Percentiles rank a stretch among this genome's conserved stretches.
Conservation (phyloP, 1,140 invertebrate genomes). For the Drosophila lacertosa region DNA sequence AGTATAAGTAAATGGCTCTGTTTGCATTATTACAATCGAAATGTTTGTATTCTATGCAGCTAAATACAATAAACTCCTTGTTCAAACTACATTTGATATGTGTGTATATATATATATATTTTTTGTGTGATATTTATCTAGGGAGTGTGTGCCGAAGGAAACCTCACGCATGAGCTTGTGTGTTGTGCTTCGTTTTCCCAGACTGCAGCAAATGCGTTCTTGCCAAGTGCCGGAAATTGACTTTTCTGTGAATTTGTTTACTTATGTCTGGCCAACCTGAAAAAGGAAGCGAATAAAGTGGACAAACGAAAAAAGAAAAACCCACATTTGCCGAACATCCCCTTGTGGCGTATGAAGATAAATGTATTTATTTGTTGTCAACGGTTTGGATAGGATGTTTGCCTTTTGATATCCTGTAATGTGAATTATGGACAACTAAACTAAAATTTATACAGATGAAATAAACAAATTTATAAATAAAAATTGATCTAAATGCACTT, state of each 20-base stretch:
- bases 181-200: not conserved
- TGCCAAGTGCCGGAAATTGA: slow-evolving; percentile 43
- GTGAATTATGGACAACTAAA: not conserved
- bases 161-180: too few relatives aligned
- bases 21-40: slow-evolving; percentile 33
- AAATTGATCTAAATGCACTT: too few relatives aligned
- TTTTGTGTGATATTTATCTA: slow-evolving; percentile 1
- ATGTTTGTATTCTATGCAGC: slow-evolving; percentile 20
- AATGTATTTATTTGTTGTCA: slow-evolving; percentile 43
- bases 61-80: slow-evolving; percentile 37
- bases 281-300: slow-evolving; percentile 25
- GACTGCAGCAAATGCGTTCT: not conserved
- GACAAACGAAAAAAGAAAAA: not conserved
- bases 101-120: not conserved
- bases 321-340: not conserved
- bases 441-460: not conserved
- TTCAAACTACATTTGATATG: slow-evolving; percentile 16
- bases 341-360: slow-evolving; percentile 34
- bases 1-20: slow-evolving; percentile 22
- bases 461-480: too few relatives aligned
- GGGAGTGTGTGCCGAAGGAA: not conserved
- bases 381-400: slow-evolving; percentile 12
- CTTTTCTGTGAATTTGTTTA: slow-evolving; percentile 35
- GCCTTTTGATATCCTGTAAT: slow-evolving; percentile 1
- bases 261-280: slow-evolving; percentile 20